phyloP scores from a whole-genome alignment of 2,113 vertebrate genomes.

The Verasper variegatus region DNA sequence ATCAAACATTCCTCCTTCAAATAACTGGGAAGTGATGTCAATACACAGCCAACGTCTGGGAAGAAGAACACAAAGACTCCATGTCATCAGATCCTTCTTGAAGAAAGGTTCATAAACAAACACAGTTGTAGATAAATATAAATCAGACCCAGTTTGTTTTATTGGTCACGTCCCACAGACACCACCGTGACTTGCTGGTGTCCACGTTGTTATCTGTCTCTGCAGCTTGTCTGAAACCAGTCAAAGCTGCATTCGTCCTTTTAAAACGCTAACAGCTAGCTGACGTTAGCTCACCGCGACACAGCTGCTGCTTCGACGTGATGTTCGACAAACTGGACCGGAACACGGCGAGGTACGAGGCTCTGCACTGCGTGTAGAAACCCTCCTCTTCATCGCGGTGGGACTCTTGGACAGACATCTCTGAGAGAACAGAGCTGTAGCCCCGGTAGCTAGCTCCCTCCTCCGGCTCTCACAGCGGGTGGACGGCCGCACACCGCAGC shows the following conservation, averaged over 20 bases:
- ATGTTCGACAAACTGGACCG: conserved; percentile 93
- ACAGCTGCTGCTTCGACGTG: conserved; percentile 89
- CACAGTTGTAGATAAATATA: too few species aligned
- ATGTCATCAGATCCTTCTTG: background rate
- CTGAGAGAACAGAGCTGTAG: background rate
- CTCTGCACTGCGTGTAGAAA: conserved; percentile 90
- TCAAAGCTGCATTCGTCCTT: background rate
- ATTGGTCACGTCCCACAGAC: too few species aligned
- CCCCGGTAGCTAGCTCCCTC: background rate
- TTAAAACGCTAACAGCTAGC: background rate
- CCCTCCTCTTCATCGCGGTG: conserved; percentile 85
- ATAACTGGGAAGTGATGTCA: background rate
- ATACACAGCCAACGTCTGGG: too few species aligned
- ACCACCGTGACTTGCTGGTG: too few species aligned
- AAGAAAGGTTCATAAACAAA: too few species aligned
- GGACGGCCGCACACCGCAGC: too few species aligned
- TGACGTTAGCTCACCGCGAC: conserved; percentile 83
- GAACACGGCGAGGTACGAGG: conserved; percentile 89
- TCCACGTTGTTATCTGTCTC: too few species aligned
- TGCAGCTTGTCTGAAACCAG: too few species aligned
- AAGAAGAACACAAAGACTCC: too few species aligned
- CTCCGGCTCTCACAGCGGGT: background rate
- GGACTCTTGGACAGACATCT: conserved; percentile 68
- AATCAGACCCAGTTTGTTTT: too few species aligned
- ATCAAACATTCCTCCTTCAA: background rate